Conservation (phyloP, 2,113 vertebrate genomes). For the Bubo bubo region DNA sequence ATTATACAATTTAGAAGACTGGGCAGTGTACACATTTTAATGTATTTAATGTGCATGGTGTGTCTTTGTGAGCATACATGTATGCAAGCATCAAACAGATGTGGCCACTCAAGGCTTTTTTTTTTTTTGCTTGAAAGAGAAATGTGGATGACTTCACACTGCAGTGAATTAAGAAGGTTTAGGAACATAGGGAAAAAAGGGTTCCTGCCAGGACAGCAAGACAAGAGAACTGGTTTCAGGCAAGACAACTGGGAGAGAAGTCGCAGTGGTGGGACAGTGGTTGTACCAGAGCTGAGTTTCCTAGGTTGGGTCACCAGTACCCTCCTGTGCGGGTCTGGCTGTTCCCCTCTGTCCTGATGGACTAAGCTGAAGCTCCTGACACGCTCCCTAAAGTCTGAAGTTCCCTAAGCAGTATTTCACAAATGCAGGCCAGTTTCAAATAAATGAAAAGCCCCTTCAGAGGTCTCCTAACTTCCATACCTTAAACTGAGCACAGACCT, state of each 20-base stretch:
- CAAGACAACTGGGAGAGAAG: background rate
- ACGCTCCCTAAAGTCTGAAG: background rate
- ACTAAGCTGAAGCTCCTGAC: background rate
- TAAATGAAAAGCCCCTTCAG: background rate
- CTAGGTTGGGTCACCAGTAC: fast-evolving
- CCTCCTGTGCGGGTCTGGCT: fast-evolving
- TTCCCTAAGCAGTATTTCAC: fast-evolving
- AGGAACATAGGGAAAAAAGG: background rate
- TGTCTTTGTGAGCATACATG: background rate
- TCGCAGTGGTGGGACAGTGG: background rate
- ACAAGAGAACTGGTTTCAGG: background rate
- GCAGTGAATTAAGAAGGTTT: background rate
- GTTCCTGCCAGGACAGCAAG: background rate
- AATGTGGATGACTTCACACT: background rate
- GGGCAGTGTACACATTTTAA: background rate
- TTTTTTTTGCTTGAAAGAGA: background rate
- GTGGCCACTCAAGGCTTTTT: background rate
- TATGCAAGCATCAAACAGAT: background rate
- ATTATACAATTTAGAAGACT: background rate
- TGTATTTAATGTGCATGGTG: background rate
- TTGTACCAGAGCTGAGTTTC: background rate
- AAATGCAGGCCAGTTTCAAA: background rate
- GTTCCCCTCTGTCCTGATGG: fast-evolving
- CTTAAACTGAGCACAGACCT: background rate
- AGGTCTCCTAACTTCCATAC: background rate